Evolutionary conservation across 2,888 invertebrate genomes (phyloP).

Genomic region (Achlya flavicornis): DNA sequence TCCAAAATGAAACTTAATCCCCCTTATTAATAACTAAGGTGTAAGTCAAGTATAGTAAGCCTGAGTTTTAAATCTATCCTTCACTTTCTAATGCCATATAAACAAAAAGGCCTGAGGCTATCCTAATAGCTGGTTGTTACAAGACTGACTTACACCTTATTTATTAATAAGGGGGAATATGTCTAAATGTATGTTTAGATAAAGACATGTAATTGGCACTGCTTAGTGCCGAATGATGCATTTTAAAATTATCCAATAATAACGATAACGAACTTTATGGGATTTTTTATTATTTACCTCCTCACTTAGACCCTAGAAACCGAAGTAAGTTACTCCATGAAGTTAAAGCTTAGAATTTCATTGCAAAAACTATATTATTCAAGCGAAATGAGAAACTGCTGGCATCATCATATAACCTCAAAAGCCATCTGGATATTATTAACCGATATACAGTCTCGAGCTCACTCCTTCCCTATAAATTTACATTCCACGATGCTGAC

Average conservation of each 20-base stretch:
- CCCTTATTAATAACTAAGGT: too few species aligned
- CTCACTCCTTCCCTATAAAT: background rate
- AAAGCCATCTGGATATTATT: background rate
- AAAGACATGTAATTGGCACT: slow-evolving; percentile 63
- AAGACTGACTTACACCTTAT: too few species aligned
- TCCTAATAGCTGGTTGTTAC: too few species aligned
- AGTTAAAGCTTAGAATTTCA: background rate
- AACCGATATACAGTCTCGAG: background rate
- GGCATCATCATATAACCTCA: background rate
- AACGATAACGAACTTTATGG: slow-evolving; percentile 50
- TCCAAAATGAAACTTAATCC: slow-evolving; percentile 45
- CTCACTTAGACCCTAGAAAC: background rate
- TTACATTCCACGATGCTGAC: slow-evolving; percentile 1
- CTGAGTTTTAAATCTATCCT: too few species aligned
- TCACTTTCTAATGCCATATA: too few species aligned
- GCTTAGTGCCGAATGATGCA: slow-evolving; percentile 63
- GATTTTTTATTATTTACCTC: slow-evolving; percentile 52
- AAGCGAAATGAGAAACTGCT: background rate
- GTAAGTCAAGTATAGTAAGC: too few species aligned
- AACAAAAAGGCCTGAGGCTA: too few species aligned
- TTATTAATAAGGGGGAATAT: too few species aligned
- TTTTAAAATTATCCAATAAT: slow-evolving; percentile 75
- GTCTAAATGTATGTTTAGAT: slow-evolving; percentile 69
- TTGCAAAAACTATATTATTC: background rate
- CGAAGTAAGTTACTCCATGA: too few species aligned